A percentile compares a stretch with the other conserved stretches of the same genome.
Conservation (phyloP, 2,888 invertebrate species). For the Kryphioiulus occultus region DNA sequence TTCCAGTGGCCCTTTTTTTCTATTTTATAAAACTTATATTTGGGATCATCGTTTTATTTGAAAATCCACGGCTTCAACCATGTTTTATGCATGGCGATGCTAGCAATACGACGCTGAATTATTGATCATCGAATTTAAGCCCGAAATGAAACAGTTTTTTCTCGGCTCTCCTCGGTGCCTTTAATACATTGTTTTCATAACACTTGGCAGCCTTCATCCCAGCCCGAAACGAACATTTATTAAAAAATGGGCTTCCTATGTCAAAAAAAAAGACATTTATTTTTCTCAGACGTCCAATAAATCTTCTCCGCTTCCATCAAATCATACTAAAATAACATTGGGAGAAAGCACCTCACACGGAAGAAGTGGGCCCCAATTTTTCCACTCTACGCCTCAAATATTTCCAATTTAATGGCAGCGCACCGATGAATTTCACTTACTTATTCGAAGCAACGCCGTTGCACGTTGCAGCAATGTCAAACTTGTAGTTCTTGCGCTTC, state of each 20-base stretch:
- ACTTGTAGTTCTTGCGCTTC: constrained; percentile 92
- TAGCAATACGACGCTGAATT: constrained; percentile 3
- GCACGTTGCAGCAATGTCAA: constrained; percentile 93
- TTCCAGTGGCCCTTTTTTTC: background rate
- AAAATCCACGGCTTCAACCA: background rate
- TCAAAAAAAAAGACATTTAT: constrained; percentile 20
- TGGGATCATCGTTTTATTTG: constrained; percentile 5
- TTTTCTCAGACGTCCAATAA: constrained; percentile 29
- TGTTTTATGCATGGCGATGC: constrained; percentile 36
- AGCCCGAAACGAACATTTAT: background rate
- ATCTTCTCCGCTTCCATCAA: background rate
- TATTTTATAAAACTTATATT: constrained; percentile 2
- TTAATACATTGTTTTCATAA: constrained; percentile 21
- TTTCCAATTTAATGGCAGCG: constrained; percentile 25
- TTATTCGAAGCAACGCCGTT: constrained; percentile 83
- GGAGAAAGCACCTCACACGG: background rate
- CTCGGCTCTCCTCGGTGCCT: background rate
- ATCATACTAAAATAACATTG: background rate
- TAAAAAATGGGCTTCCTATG: background rate
- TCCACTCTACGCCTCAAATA: background rate
- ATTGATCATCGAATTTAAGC: constrained; percentile 38
- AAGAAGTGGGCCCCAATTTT: background rate
- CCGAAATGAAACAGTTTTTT: constrained; percentile 20
- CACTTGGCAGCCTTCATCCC: background rate
- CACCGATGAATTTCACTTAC: constrained; percentile 63